These are phyloP conservation scores for Dryobates pubescens DNA, from an alignment of 2,797 vertebrate genomes.

Conservation along the genomic window DNA sequence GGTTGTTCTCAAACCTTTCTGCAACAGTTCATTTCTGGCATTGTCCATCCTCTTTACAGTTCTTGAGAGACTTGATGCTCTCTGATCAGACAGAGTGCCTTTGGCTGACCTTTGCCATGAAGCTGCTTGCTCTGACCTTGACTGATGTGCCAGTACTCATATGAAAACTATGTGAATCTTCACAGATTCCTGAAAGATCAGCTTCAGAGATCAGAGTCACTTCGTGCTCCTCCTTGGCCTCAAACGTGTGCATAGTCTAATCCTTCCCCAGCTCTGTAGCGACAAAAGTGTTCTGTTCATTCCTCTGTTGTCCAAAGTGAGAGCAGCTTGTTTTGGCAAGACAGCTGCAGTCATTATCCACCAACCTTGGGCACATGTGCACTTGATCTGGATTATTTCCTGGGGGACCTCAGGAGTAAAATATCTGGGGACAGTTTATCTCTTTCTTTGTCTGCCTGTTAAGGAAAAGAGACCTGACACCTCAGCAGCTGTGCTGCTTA, in stretches of 20 bases:
- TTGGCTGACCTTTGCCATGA: conserved; percentile 43
- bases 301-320: neutral
- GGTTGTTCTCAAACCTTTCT: conserved; percentile 35
- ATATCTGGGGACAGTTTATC: neutral
- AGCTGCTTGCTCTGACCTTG: conserved; percentile 36
- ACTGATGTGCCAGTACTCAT: neutral
- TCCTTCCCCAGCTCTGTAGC: neutral
- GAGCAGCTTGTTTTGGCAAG: neutral
- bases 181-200: neutral
- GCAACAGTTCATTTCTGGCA: conserved; percentile 45
- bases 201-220: neutral
- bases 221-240: neutral
- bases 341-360: neutral
- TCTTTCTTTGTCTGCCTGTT: neutral
- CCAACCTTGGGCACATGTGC: neutral
- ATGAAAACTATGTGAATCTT: neutral
- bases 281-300: neutral
- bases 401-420: neutral
- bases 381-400: conserved; percentile 1
- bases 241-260: neutral
- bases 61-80: neutral
- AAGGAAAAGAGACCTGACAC: neutral
- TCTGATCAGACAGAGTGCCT: conserved; percentile 13
- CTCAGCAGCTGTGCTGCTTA: neutral
- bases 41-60: neutral